phyloP scores from a whole-genome alignment of 2,888 invertebrate species.

The Mesorhabditis sp. region DNA sequence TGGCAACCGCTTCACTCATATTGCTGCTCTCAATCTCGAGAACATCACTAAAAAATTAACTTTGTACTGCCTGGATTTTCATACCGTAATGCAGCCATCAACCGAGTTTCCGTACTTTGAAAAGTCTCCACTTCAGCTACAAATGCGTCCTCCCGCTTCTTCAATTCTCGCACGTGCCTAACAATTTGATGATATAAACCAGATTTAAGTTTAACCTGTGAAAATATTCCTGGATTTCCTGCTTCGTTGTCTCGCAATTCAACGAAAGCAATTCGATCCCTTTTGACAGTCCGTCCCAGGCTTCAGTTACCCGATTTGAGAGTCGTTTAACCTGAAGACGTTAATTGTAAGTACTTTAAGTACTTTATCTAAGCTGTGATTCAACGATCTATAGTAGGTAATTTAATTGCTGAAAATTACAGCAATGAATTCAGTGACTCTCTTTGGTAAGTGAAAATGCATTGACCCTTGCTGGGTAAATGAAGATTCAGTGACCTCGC shows the following conservation, averaged over 20 bases:
- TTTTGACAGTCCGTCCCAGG: conserved; percentile 63
- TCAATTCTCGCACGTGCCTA: conserved; percentile 58
- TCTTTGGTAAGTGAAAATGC: no score
- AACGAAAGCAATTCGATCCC: conserved; percentile 81
- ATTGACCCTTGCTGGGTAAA: no score
- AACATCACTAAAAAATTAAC: conserved; percentile 36
- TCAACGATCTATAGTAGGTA: no score
- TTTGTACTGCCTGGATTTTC: not conserved
- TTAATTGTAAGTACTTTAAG: conserved; percentile 4
- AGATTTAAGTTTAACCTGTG: conserved; percentile 29
- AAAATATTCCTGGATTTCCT: conserved; percentile 80
- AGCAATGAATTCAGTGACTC: no score
- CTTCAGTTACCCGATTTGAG: conserved; percentile 54
- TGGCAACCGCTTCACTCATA: conserved; percentile 90
- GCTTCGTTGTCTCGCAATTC: conserved; percentile 82
- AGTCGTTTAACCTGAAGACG: conserved; percentile 60
- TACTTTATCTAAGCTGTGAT: not conserved
- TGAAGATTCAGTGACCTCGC: no score
- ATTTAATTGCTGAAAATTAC: no score
- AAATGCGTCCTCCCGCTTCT: conserved; percentile 67
- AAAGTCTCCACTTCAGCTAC: conserved; percentile 75
- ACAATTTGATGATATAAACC: not conserved
- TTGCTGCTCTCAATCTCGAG: conserved; percentile 89
- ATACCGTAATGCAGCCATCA: conserved; percentile 67
- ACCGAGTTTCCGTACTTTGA: conserved; percentile 77